Evolutionary conservation across 2,797 vertebrate genomes (phyloP), one percentile per base, ranked within the genome.

Genomic region (Malurus leucopterus): DNA sequence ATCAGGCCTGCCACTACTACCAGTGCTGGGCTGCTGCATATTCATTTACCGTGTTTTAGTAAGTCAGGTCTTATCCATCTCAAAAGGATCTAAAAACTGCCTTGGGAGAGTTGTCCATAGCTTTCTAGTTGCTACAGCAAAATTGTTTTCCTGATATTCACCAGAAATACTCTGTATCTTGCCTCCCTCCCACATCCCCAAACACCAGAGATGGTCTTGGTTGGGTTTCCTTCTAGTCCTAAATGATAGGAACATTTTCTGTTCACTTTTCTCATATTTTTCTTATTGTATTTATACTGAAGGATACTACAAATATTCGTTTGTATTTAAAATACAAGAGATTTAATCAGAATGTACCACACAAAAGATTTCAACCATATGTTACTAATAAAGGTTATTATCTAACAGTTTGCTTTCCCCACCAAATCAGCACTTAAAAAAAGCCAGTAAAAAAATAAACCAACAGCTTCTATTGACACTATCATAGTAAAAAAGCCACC

Each of bases 11-110:
- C 63, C 80, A 53, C 11, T 14, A 22, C 24, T 57, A 8, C 14
- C 6, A 43, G 19, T 12, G 24, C n/a, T 2, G 1, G 3, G 32
- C 27, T 30, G 40, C 46, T 14, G 4, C 43, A 44, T 0, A 0
- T 18, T 38, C 0, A 1, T 38, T 55, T 34, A 47, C 9, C 41
- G n/a, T 5, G 13, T 15, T 70, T 83, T 23, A 73, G 2, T 8
- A 46, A 63, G 26, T 34, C 29, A 61, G 15, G 18, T 67, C 63
- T 80, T 61, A 64, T 55, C 11, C 15, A n/a, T 14, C 43, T 50
- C 34, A 41, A 68, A 55, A 73, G 47, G 27, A 61, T 30, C 69
- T 40, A 49, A 44, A 27, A 58, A 12, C 27, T 72, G 36, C 46
- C 9, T 6, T 46, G 9, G 26, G 38, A 84, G 21, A 71, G 13